Percentiles rank a stretch among this genome's conserved stretches.
These are phyloP conservation scores for Nebria brevicollis DNA, from an alignment of 2,888 invertebrate genomes.

Conservation along the genomic window DNA sequence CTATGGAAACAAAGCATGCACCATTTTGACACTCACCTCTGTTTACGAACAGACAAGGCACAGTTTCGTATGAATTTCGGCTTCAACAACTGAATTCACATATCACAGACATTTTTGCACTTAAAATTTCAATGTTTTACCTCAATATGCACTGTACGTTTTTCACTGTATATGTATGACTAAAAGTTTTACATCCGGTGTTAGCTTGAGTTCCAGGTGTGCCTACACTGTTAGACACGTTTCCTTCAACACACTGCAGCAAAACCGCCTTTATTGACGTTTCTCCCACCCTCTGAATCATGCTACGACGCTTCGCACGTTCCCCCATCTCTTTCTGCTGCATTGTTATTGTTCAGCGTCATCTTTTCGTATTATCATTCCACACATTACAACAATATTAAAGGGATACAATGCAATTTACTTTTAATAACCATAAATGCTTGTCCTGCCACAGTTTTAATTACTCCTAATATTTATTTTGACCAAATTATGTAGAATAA, in stretches of 20 bases:
- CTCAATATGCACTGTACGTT: neutral
- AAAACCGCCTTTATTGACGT: constrained; percentile 20
- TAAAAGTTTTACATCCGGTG: constrained; percentile 26
- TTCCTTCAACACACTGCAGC: neutral
- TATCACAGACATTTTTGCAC: constrained; percentile 21
- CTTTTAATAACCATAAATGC: no score
- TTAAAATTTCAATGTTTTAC: constrained; percentile 4
- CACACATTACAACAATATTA: neutral
- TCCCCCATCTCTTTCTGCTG: neutral
- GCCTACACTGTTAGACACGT: constrained; percentile 8
- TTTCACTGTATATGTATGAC: constrained; percentile 3
- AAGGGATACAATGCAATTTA: neutral
- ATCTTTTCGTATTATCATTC: neutral
- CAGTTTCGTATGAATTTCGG: neutral
- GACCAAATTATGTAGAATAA: no score
- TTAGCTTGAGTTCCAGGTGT: constrained; percentile 11
- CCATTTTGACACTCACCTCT: constrained; percentile 31
- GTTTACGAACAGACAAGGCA: neutral
- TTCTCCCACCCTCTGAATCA: constrained; percentile 11
- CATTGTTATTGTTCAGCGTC: neutral
- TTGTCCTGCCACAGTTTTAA: no score
- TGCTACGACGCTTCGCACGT: neutral
- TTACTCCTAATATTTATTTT: no score
- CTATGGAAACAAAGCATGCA: constrained; percentile 34
- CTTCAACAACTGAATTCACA: neutral